Conservation (phyloP, 2,888 invertebrate genomes). For the Catocala sponsa region DNA sequence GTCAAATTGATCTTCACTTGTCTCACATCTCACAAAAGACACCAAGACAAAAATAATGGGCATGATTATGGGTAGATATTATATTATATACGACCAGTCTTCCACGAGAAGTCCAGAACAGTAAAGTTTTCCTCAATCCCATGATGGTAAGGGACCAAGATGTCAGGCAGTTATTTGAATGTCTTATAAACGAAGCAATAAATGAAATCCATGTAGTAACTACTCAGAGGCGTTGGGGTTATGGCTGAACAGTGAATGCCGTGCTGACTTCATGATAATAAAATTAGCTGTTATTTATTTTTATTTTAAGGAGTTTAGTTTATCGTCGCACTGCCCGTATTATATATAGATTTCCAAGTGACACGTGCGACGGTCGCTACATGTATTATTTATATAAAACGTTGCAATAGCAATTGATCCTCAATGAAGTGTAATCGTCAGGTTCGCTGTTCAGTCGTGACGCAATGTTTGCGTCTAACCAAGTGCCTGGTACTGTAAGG, state of each 20-base stretch:
- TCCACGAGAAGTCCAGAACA: constrained; percentile 50
- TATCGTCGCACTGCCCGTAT: not conserved
- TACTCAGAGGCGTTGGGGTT: constrained; percentile 33
- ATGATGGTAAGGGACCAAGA: constrained; percentile 67
- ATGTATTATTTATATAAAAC: constrained; percentile 1
- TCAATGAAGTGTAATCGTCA: not conserved
- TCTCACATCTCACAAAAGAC: not conserved
- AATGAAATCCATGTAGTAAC: constrained; percentile 41
- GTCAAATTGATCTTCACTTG: constrained; percentile 9
- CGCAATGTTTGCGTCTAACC: constrained; percentile 40
- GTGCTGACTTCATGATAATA: not conserved
- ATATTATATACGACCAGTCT: constrained; percentile 45
- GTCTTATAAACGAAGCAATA: constrained; percentile 51
- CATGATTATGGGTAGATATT: constrained; percentile 25
- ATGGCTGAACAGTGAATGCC: constrained; percentile 53
- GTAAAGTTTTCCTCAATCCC: constrained; percentile 43
- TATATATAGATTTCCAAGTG: not conserved
- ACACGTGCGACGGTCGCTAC: not conserved
- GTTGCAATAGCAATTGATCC: not conserved
- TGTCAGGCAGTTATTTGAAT: constrained; percentile 29
- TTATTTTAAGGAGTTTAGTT: constrained; percentile 2
- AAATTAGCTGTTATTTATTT: constrained; percentile 28
- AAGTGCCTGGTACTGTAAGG: constrained; percentile 77
- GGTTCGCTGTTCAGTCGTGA: constrained; percentile 48
- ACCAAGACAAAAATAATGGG: constrained; percentile 17